phyloP scores from a whole-genome alignment of 2,888 invertebrate genomes.

The Clostera curtula region DNA sequence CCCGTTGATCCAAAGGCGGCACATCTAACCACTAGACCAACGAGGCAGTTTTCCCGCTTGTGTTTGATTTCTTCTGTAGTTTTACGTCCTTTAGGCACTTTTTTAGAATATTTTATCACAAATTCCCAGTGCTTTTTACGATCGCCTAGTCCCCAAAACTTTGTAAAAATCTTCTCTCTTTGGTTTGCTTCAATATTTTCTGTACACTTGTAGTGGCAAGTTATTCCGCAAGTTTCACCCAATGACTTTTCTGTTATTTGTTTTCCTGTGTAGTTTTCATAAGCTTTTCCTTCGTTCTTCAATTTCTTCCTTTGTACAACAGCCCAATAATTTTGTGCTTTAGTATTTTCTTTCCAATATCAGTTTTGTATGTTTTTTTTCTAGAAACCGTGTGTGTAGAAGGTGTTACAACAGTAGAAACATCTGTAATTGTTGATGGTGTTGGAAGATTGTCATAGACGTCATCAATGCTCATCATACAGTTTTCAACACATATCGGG shows the following conservation, averaged over 20 bases:
- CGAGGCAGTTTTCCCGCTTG: neutral
- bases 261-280: constrained; percentile 7
- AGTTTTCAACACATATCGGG: constrained; percentile 5
- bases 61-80: too few relatives aligned
- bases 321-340: constrained; percentile 4
- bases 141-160: constrained; percentile 3
- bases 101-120: constrained; percentile 6
- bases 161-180: constrained; percentile 1
- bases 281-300: constrained; percentile 6
- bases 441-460: constrained; percentile 6
- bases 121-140: constrained; percentile 6
- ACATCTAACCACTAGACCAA: neutral
- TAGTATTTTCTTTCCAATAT: constrained; percentile 7
- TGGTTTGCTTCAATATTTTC: constrained; percentile 1
- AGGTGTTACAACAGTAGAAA: constrained; percentile 4
- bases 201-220: constrained; percentile 4
- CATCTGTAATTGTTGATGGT: constrained; percentile 4
- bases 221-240: constrained; percentile 1
- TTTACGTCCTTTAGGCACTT: constrained; percentile 3
- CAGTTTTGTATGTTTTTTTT: constrained; percentile 6
- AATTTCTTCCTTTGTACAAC: constrained; percentile 5
- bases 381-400: constrained; percentile 2
- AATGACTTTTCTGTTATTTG: constrained; percentile 4
- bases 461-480: constrained; percentile 5
- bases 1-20: too few relatives aligned